Percentiles rank a stretch among this genome's conserved stretches.
Evolutionary conservation across 2,797 vertebrate genomes (phyloP).

Genomic region (Alcedo quadribrachys): DNA sequence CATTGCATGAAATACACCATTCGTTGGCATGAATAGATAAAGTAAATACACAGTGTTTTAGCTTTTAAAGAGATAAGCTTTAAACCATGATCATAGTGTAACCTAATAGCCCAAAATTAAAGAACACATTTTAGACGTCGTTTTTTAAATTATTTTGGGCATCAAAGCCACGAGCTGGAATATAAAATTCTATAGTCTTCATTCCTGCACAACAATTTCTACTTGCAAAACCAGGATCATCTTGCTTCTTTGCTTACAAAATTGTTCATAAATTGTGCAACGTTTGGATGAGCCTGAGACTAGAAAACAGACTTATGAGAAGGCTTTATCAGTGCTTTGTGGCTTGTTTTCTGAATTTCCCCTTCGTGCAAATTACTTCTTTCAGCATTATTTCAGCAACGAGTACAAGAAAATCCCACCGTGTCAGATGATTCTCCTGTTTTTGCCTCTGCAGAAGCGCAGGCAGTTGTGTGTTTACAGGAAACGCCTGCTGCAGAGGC

Average conservation of each 20-base stretch:
- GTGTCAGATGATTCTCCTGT: conserved; percentile 18
- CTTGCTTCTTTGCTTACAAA: background rate
- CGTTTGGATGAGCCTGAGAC: background rate
- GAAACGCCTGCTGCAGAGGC: conserved; percentile 64
- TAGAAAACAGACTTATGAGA: background rate
- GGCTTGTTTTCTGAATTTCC: background rate
- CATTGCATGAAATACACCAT: background rate
- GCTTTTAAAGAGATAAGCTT: conserved; percentile 40
- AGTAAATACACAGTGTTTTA: background rate
- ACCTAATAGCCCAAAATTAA: background rate
- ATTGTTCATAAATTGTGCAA: background rate
- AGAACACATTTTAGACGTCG: background rate
- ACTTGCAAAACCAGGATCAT: background rate
- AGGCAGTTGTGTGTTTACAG: conserved; percentile 53
- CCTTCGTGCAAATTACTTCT: background rate
- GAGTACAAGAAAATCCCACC: conserved; percentile 5
- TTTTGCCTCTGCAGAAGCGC: background rate
- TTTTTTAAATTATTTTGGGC: background rate
- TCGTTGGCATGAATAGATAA: conserved; percentile 24
- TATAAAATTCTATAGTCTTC: background rate
- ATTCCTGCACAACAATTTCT: background rate
- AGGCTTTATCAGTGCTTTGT: background rate
- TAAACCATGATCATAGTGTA: background rate
- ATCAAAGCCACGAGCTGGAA: background rate
- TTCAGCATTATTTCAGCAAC: background rate